These are phyloP conservation scores for Stichodactyla mertensii DNA, from an alignment of 64 coral and sea anemone genomes.

Conservation along the genomic window DNA sequence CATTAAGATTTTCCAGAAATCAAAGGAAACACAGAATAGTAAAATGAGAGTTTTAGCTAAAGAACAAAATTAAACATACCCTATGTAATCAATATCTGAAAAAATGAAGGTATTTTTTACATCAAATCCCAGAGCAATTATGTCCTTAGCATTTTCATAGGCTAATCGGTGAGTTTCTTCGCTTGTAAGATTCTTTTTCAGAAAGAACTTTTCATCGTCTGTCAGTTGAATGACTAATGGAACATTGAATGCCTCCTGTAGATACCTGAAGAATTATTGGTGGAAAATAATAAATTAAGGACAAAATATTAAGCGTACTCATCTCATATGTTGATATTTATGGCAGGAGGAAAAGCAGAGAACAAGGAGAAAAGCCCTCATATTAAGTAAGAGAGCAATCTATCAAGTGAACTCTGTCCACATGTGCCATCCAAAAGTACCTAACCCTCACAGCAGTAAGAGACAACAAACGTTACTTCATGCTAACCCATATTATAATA, in stretches of 20 bases:
- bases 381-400: too few relatives aligned
- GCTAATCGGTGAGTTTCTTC: constrained; percentile 89
- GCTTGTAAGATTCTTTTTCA: constrained; percentile 68
- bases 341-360: too few relatives aligned
- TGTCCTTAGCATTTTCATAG: constrained; percentile 98
- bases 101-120: constrained; percentile 97
- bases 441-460: too few relatives aligned
- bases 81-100: constrained; percentile 98
- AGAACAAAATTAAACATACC: constrained; percentile 24
- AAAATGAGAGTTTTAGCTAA: neutral
- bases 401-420: too few relatives aligned
- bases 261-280: constrained; percentile 54
- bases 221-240: constrained; percentile 95
- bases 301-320: neutral
- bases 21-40: too few relatives aligned
- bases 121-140: constrained; percentile 98
- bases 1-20: too few relatives aligned
- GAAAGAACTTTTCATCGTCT: constrained; percentile 99
- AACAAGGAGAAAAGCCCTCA: too few relatives aligned
- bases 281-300: neutral
- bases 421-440: too few relatives aligned
- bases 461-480: too few relatives aligned
- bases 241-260: constrained; percentile 96
- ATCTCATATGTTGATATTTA: too few relatives aligned
- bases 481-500: too few relatives aligned